These are phyloP conservation scores for Lordiphosa collinella DNA, from an alignment of 1,140 invertebrate species.

Conservation along the genomic window DNA sequence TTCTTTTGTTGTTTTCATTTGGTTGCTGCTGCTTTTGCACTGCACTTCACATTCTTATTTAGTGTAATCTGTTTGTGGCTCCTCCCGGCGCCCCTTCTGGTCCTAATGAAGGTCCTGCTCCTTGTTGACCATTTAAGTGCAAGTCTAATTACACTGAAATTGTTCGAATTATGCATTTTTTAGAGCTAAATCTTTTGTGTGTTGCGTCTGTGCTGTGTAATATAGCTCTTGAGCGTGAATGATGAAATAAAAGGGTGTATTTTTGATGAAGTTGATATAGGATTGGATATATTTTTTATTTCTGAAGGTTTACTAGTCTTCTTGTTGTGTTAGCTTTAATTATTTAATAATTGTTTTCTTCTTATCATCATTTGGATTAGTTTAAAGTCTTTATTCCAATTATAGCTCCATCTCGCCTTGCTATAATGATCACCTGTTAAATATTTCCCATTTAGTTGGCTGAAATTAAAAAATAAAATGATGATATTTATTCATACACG, in stretches of 20 bases:
- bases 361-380: no score
- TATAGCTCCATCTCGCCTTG: no score
- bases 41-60: conserved; percentile 41
- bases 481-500: no score
- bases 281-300: no score
- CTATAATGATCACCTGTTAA: no score
- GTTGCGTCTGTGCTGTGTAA: conserved; percentile 1
- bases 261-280: no score
- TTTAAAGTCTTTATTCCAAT: no score
- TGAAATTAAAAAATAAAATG: no score
- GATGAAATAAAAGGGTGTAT: conserved; percentile 2
- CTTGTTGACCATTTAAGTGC: conserved; percentile 72
- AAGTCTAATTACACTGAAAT: conserved; percentile 70
- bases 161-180: conserved; percentile 53
- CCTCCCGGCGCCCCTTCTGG: conserved; percentile 2
- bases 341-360: no score
- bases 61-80: conserved; percentile 56
- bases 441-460: no score
- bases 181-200: conserved; percentile 7
- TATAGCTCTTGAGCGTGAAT: conserved; percentile 1
- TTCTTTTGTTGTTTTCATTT: conserved; percentile 7
- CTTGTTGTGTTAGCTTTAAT: no score
- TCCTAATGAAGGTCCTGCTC: conserved; percentile 34
- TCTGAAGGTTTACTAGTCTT: no score
- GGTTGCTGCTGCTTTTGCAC: conserved; percentile 21